Evolutionary conservation across 2,113 vertebrate species (phyloP).

Genomic region (Oreotrochilus melanogaster): DNA sequence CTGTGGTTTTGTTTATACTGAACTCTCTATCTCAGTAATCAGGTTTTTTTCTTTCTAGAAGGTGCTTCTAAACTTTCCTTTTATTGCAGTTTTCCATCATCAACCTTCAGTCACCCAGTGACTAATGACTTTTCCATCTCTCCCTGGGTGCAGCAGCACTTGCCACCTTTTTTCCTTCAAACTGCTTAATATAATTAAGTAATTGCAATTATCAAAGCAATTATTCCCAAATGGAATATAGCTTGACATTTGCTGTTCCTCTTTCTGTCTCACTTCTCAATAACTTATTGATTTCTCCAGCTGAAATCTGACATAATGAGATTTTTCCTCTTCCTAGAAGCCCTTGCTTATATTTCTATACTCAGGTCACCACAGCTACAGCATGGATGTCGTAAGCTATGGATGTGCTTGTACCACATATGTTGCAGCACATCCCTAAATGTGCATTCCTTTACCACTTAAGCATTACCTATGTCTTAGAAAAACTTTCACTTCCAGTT

Average conservation of each 20-base stretch:
- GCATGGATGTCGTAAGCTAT: too few relatives aligned
- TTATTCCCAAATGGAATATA: background rate
- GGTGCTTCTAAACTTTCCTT: background rate
- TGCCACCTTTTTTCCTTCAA: background rate
- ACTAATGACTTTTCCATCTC: conserved; percentile 18
- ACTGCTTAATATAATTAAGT: background rate
- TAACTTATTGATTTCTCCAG: background rate
- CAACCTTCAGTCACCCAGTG: background rate
- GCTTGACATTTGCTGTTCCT: background rate
- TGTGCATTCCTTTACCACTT: background rate
- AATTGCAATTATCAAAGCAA: background rate
- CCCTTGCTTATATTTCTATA: background rate
- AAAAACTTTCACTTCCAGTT: background rate
- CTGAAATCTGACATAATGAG: background rate
- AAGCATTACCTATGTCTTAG: background rate
- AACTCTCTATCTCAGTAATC: background rate
- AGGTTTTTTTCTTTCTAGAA: background rate
- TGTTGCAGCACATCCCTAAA: background rate
- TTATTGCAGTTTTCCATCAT: conserved; percentile 12
- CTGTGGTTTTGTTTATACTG: background rate
- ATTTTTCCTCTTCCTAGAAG: background rate
- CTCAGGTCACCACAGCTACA: background rate
- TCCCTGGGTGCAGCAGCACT: background rate
- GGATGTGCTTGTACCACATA: background rate
- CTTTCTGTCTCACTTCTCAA: background rate